Base-by-base conservation (phyloP, 2,113 vertebrate species). In the Sciurus niger region DNA sequence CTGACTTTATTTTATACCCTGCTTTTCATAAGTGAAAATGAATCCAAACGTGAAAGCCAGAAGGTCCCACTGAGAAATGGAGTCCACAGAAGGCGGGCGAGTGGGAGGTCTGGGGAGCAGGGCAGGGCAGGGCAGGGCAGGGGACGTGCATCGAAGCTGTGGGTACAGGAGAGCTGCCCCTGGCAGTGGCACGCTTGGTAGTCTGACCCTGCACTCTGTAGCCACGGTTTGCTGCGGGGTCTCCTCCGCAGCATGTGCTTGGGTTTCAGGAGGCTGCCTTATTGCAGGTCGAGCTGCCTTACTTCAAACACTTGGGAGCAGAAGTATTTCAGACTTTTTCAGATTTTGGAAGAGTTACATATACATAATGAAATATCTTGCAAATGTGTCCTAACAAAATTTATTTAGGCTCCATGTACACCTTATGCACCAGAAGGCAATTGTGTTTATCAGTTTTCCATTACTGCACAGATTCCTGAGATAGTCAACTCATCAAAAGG, bases 111-210 rank as follows among this genome's bases (percentile, higher is more conserved):
- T 22, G 22, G 2, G 72, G n/a, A 16, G 25, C 4, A n/a, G 37
- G 32, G 18, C 2, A 9, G 55, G 17, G 20, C 17, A 17, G 2
- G 13, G 46, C 55, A 6, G 40, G 2, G 14, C 5, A 9, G 65
- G 18, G 17, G 48, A 20, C 24, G 8, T 2, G 1, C 8, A 0
- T 11, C 22, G 34, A 37, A 22, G 84, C 48, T 22, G 76, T 25
- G 40, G 40, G 40, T 40, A 40, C 40, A 40, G 40, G 40, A 53
- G 53, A 25, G 34, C 10, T 7, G 10, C 63, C 2, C 0, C 5
- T 0, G 53, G 32, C 34, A 1, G 1, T 6, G 58, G 10, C 16
- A 6, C 3, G 2, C 11, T 3, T 28, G 28, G 5, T 3, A 1
- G 6, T 3, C 79, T 68, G 79, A 20, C 48, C 82, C 30, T 37